These are phyloP conservation scores for Syrrhaptes paradoxus DNA, from an alignment of 2,113 vertebrate genomes.

Conservation along the genomic window DNA sequence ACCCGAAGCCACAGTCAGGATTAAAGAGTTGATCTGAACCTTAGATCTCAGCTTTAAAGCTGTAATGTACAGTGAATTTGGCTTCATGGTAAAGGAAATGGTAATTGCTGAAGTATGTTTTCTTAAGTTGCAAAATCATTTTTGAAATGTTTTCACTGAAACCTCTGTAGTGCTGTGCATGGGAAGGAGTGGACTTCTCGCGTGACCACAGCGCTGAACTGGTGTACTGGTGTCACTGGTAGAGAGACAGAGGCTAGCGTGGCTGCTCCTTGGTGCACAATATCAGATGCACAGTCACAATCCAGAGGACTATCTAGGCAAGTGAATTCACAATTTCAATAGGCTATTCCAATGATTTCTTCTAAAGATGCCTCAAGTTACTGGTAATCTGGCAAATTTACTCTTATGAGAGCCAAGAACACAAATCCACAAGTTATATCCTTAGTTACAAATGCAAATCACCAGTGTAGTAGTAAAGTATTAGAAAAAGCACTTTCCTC, in stretches of 20 bases:
- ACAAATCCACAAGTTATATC: not conserved
- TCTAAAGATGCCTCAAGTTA: not conserved
- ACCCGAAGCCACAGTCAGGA: conserved; percentile 71
- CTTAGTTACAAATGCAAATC: not conserved
- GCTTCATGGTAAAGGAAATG: conserved; percentile 67
- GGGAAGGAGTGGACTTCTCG: not conserved
- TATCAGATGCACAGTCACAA: not conserved
- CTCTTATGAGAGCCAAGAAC: not conserved
- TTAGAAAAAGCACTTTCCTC: not conserved
- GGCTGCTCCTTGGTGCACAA: not conserved
- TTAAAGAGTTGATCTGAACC: conserved; percentile 71
- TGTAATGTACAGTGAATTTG: conserved; percentile 60
- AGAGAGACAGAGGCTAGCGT: not conserved
- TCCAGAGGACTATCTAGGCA: not conserved
- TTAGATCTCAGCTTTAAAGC: conserved; percentile 75
- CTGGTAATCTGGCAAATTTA: not conserved
- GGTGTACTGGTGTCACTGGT: not conserved
- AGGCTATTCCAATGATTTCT: not conserved
- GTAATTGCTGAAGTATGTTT: conserved; percentile 75
- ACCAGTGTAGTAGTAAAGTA: fast-evolving
- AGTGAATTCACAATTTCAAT: not conserved
- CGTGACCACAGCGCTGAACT: fast-evolving
- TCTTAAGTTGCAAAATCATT: conserved; percentile 63
- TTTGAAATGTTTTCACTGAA: conserved; percentile 53
- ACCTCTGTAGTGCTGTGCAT: not conserved